phyloP scores from a whole-genome alignment of 2,113 vertebrate genomes.

The Ceuthmochares aereus region DNA sequence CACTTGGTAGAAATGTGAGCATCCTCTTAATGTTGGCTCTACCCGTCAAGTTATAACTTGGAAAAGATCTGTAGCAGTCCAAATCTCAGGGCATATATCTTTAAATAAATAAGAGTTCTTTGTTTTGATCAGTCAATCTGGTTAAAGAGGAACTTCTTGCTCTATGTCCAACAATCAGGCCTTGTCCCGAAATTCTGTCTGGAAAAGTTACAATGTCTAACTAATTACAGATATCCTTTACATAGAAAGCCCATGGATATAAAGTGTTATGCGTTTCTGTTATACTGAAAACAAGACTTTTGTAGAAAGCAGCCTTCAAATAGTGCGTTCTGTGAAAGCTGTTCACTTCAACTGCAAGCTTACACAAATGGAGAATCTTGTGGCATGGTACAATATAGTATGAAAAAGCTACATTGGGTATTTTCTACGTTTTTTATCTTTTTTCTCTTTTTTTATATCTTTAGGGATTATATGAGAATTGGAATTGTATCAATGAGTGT shows the following conservation, averaged over 20 bases:
- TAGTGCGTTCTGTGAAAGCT: not conserved
- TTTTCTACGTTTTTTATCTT: not conserved
- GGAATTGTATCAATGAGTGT: not conserved
- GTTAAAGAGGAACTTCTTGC: not conserved
- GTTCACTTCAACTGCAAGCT: not conserved
- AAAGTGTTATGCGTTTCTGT: not conserved
- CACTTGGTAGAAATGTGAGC: not conserved
- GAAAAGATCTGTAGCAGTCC: not conserved
- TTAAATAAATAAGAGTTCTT: not conserved
- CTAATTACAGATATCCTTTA: not conserved
- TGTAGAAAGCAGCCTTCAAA: not conserved
- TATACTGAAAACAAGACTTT: not conserved
- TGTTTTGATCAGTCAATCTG: not conserved
- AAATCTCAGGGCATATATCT: not conserved
- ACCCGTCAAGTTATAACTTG: not conserved
- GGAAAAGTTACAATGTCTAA: not conserved
- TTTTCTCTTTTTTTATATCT: too few relatives aligned
- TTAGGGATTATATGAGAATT: not conserved
- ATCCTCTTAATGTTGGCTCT: not conserved
- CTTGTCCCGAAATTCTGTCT: not conserved
- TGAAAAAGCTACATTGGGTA: rapidly evolving
- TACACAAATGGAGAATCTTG: not conserved
- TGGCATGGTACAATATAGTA: not conserved
- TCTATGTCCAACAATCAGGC: not conserved
- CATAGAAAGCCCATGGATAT: not conserved